These are phyloP conservation scores for Furcula furcula DNA, from an alignment of 2,888 invertebrate species.

Conservation along the genomic window DNA sequence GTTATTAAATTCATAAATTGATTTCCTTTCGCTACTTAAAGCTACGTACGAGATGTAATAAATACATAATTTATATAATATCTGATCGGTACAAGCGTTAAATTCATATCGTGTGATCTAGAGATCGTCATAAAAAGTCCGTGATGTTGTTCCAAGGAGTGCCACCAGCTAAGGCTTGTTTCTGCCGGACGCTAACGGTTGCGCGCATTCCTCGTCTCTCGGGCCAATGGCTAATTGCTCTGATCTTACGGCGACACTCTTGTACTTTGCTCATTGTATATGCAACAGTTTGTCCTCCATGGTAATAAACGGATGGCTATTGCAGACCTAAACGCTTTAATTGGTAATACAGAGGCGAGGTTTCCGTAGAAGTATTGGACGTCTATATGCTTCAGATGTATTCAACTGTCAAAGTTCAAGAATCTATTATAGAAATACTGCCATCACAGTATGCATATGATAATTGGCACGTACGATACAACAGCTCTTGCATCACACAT, in stretches of 20 bases:
- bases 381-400: not conserved
- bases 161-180: constrained; percentile 55
- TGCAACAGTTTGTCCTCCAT: constrained; percentile 2
- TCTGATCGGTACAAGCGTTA: not conserved
- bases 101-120: constrained; percentile 3
- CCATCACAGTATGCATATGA: constrained; percentile 13
- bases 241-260: constrained; percentile 38
- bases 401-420: constrained; percentile 10
- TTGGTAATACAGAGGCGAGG: not conserved
- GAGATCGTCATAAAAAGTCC: constrained; percentile 8
- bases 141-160: constrained; percentile 41
- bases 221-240: constrained; percentile 64
- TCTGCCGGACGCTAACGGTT: constrained; percentile 74
- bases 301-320: not conserved
- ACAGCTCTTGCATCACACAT: constrained; percentile 29
- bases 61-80: constrained; percentile 4
- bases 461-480: constrained; percentile 39
- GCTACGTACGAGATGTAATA: not conserved
- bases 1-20: not conserved
- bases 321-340: not conserved
- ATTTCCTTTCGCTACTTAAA: not conserved
- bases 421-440: constrained; percentile 32
- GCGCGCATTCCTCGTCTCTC: constrained; percentile 62
- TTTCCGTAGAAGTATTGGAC: not conserved
- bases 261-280: constrained; percentile 13